A percentile compares a stretch with the other conserved stretches of the same genome.
Conservation (phyloP, 1,140 invertebrate species). For the Asobara japonica region DNA sequence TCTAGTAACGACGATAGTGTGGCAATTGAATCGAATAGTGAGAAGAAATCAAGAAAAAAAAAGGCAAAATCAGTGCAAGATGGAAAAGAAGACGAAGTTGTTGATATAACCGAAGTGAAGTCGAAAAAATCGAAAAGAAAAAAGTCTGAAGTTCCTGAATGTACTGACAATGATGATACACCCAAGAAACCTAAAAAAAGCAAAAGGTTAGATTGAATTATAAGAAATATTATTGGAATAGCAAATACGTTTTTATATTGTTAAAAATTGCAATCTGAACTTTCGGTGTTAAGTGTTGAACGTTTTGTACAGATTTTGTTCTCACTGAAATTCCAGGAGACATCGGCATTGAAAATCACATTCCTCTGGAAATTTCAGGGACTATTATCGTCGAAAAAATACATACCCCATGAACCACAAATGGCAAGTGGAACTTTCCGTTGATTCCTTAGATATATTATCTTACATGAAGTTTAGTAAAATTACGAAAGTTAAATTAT, state of each 20-base stretch:
- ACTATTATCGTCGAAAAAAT: no score
- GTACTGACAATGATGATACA: neutral
- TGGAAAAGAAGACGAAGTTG: neutral
- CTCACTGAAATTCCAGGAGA: no score
- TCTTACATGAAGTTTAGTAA: no score
- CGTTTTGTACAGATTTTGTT: no score
- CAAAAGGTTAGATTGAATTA: constrained; percentile 7
- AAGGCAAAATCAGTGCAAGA: neutral
- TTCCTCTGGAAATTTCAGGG: no score
- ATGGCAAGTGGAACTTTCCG: no score
- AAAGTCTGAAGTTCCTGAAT: neutral
- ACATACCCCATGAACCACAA: no score
- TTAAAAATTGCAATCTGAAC: no score
- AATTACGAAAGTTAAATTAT: no score
- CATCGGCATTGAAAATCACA: no score
- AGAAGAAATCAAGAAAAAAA: constrained; percentile 15
- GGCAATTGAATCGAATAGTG: neutral
- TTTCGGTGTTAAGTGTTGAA: no score
- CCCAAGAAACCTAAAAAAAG: constrained; percentile 14
- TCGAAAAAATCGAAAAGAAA: constrained; percentile 3
- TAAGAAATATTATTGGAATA: neutral
- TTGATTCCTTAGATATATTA: no score
- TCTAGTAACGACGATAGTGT: neutral
- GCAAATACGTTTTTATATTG: neutral
- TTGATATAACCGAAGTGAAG: neutral